Conservation (phyloP, 2,113 vertebrate species). For the Halichoeres trimaculatus region DNA sequence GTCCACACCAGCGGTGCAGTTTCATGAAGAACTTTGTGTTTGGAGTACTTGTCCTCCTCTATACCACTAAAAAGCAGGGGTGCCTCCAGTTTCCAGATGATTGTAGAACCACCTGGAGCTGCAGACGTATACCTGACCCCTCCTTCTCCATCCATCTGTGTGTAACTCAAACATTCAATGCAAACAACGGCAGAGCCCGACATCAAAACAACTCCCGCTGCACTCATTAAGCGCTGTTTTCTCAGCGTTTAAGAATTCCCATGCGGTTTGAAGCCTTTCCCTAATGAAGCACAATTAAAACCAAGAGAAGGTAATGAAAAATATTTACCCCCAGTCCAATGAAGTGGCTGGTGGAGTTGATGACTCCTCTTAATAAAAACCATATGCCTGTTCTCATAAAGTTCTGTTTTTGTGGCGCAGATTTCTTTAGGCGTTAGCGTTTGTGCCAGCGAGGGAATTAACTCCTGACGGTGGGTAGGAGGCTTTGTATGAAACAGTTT, state of each 20-base stretch:
- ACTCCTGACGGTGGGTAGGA: slow-evolving; percentile 40
- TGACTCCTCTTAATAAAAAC: slow-evolving; percentile 76
- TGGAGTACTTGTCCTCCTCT: slow-evolving; percentile 11
- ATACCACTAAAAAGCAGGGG: not conserved
- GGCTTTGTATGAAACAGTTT: slow-evolving; percentile 17
- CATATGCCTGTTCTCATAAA: slow-evolving; percentile 72
- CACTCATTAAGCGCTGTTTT: slow-evolving; percentile 64
- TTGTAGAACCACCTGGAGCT: slow-evolving; percentile 58
- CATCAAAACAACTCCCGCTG: slow-evolving; percentile 59
- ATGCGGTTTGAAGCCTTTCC: slow-evolving; percentile 70
- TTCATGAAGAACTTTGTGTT: not conserved
- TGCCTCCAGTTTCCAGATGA: slow-evolving; percentile 20
- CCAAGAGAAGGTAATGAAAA: slow-evolving; percentile 74
- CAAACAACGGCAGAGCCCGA: slow-evolving; percentile 25
- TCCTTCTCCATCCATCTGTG: not conserved
- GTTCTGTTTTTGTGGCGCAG: slow-evolving; percentile 69
- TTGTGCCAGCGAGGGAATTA: slow-evolving; percentile 59
- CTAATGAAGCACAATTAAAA: slow-evolving; percentile 79
- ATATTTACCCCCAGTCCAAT: slow-evolving; percentile 76
- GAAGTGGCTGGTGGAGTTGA: slow-evolving; percentile 71
- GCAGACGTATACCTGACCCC: slow-evolving; percentile 49
- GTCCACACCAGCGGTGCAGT: slow-evolving; percentile 7
- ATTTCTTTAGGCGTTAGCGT: slow-evolving; percentile 49
- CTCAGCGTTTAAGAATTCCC: slow-evolving; percentile 72
- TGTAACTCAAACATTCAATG: slow-evolving; percentile 33